A percentile compares a stretch with the other conserved stretches of the same genome.
Conservation (phyloP, 2,113 vertebrate species). For the Polypterus bichir region DNA sequence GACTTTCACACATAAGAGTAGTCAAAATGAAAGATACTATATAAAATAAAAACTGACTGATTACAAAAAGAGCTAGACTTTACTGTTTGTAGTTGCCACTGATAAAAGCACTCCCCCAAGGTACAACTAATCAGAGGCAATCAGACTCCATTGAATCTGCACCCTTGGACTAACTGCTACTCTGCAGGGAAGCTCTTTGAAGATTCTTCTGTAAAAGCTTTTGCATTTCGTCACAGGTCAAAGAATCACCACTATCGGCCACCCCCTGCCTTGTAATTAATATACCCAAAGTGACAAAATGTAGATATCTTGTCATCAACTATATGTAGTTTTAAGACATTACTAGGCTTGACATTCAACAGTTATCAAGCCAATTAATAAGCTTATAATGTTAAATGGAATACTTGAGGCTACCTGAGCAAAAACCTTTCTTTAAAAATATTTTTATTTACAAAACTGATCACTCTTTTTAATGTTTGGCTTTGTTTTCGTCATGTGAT, state of each 20-base stretch:
- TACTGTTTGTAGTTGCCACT: background rate
- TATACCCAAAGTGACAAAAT: conserved; percentile 15
- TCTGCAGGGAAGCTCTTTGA: conserved; percentile 20
- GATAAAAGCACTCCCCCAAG: conserved; percentile 5
- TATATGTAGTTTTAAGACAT: background rate
- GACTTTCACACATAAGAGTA: background rate
- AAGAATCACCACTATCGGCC: conserved; percentile 18
- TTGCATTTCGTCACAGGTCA: conserved; percentile 18
- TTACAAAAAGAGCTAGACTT: no score
- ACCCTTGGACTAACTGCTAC: conserved; percentile 5
- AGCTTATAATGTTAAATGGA: no score
- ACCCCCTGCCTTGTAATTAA: conserved; percentile 7
- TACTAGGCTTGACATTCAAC: background rate
- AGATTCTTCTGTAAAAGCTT: conserved; percentile 15
- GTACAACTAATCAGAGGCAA: conserved; percentile 14
- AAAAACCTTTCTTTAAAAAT: no score
- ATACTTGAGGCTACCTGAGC: no score
- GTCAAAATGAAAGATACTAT: background rate
- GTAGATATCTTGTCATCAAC: background rate
- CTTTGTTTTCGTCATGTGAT: background rate
- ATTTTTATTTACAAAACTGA: background rate
- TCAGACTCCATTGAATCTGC: conserved; percentile 19
- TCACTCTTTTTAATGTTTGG: background rate
- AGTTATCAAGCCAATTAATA: background rate
- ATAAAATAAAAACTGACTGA: background rate